phyloP scores from a whole-genome alignment of 2,797 vertebrate genomes.

The Sebastes melanostomus region DNA sequence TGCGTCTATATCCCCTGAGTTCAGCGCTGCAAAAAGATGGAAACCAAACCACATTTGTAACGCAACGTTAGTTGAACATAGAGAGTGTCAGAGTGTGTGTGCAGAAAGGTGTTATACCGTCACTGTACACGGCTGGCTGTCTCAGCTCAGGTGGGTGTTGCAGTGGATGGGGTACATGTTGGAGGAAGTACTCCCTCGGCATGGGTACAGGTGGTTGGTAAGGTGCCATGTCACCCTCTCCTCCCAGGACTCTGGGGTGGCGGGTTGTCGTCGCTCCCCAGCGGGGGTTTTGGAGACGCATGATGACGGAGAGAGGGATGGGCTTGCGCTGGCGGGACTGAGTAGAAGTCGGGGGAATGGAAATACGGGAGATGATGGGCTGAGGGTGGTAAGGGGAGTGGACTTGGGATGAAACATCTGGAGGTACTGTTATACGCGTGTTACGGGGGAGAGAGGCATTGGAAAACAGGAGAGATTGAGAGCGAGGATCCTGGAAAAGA shows the following conservation, averaged over 20 bases:
- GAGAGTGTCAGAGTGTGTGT: neutral
- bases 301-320: slow-evolving; percentile 92
- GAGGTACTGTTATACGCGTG: slow-evolving; percentile 64
- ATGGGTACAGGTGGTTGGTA: slow-evolving; percentile 52
- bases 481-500: slow-evolving; percentile 65
- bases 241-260: slow-evolving; percentile 32
- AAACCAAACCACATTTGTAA: slow-evolving; percentile 5
- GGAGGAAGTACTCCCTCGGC: slow-evolving; percentile 49
- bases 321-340: slow-evolving; percentile 76
- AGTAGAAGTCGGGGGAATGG: slow-evolving; percentile 82
- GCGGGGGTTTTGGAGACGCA: slow-evolving; percentile 89
- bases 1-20: slow-evolving; percentile 75
- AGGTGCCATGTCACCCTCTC: slow-evolving; percentile 41
- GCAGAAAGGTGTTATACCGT: slow-evolving; percentile 68
- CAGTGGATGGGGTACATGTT: slow-evolving; percentile 25
- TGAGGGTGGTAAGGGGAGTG: slow-evolving; percentile 76
- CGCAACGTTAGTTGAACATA: neutral
- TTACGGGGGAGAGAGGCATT: slow-evolving; percentile 72
- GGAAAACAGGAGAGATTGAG: slow-evolving; percentile 36
- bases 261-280: slow-evolving; percentile 60
- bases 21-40: slow-evolving; percentile 62
- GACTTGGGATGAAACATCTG: slow-evolving; percentile 69
- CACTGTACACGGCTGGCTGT: slow-evolving; percentile 69
- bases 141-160: slow-evolving; percentile 65
- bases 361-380: slow-evolving; percentile 87